phyloP scores from a whole-genome alignment of 2,113 vertebrate genomes.

The Melanostigma gelatinosum region DNA sequence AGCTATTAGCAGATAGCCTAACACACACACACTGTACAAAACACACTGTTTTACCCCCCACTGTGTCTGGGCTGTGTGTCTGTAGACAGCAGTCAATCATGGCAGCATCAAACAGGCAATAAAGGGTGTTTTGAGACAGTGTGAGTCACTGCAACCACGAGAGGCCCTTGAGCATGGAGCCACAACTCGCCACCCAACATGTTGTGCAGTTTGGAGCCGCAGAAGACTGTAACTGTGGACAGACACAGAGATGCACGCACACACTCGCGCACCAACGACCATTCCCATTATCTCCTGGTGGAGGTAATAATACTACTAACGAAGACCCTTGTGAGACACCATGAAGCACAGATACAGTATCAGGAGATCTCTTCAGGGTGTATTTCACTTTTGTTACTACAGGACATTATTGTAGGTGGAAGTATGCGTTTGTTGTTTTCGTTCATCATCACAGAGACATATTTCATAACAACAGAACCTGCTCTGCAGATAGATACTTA shows the following conservation, averaged over 20 bases:
- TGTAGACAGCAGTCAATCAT: no score
- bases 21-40: no score
- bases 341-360: constrained; percentile 8
- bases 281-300: not conserved
- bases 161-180: not conserved
- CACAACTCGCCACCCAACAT: not conserved
- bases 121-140: no score
- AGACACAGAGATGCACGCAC: not conserved
- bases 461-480: constrained; percentile 6
- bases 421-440: not conserved
- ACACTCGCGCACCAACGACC: no score
- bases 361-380: not conserved
- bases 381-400: constrained; percentile 1
- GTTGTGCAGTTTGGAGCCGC: not conserved
- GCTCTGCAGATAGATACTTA: constrained; percentile 2
- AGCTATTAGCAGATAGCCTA: no score
- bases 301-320: not conserved
- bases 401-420: not conserved
- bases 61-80: no score
- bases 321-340: not conserved
- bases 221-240: not conserved
- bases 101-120: no score
- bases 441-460: not conserved
- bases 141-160: not conserved
- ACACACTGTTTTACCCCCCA: no score